Conservation (phyloP, 2,113 vertebrate species). For the Fulica atra region DNA sequence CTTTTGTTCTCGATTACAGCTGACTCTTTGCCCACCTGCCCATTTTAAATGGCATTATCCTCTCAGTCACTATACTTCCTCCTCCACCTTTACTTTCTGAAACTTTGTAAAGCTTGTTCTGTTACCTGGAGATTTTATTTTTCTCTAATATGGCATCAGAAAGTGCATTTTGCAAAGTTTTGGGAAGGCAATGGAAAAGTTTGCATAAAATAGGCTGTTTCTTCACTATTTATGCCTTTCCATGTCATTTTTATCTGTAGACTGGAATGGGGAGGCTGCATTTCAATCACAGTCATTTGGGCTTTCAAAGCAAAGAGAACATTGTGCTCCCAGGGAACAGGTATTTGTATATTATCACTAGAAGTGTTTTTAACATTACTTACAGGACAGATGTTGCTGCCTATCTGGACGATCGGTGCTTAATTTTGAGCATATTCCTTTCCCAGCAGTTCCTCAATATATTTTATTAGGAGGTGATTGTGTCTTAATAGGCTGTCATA, state of each 20-base stretch:
- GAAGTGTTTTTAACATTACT: neutral
- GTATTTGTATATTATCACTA: neutral
- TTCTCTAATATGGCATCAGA: neutral
- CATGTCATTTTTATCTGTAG: neutral
- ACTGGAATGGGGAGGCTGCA: neutral
- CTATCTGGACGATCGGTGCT: neutral
- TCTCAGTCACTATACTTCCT: neutral
- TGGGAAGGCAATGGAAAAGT: neutral
- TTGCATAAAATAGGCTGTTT: neutral
- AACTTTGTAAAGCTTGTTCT: conserved; percentile 26
- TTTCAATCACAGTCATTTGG: neutral
- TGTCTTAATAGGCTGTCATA: neutral
- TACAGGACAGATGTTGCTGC: neutral
- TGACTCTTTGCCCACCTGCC: neutral
- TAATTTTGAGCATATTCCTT: neutral
- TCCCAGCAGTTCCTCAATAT: neutral
- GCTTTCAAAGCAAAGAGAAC: neutral
- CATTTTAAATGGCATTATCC: neutral
- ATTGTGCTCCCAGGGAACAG: neutral
- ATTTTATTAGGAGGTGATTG: neutral
- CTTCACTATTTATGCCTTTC: neutral
- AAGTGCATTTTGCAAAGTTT: neutral
- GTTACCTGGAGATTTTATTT: neutral
- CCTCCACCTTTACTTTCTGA: neutral
- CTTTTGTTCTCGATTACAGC: rapidly evolving